phyloP scores from a whole-genome alignment of 1,140 invertebrate genomes.

The Archivesica marissinica region DNA sequence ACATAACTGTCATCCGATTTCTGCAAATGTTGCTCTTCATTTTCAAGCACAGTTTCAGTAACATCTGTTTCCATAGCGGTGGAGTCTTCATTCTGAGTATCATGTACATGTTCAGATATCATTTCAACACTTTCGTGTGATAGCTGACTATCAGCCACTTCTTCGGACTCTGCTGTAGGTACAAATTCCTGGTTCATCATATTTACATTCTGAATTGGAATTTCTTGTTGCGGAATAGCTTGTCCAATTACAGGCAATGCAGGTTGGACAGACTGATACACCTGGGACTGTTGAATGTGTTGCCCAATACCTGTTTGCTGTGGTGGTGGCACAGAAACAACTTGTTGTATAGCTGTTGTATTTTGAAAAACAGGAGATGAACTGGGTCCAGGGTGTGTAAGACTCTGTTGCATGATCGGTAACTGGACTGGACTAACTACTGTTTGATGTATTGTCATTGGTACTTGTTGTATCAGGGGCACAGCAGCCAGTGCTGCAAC shows the following conservation, averaged over 20 bases:
- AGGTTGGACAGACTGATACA: not conserved
- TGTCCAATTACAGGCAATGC: too few relatives aligned
- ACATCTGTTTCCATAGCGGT: not conserved
- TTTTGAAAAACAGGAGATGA: not conserved
- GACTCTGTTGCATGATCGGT: not conserved
- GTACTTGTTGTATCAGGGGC: not conserved
- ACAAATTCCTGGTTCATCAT: too few relatives aligned
- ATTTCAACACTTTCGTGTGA: too few relatives aligned
- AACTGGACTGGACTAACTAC: not conserved
- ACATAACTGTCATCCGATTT: not conserved
- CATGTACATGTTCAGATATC: too few relatives aligned
- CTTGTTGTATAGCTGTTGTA: not conserved
- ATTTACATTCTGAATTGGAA: not conserved
- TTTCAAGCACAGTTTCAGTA: not conserved
- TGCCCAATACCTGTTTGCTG: not conserved
- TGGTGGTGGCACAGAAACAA: not conserved
- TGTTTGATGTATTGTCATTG: not conserved
- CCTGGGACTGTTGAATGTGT: too few relatives aligned
- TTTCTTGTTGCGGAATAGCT: too few relatives aligned
- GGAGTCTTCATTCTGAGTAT: not conserved
- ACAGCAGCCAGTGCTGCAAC: not conserved
- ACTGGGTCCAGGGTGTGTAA: not conserved
- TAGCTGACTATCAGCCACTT: too few relatives aligned
- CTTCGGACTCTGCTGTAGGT: too few relatives aligned
- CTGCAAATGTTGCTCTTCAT: not conserved